phyloP scores from a whole-genome alignment of 2,797 vertebrate genomes.

The Sciurus carolinensis region DNA sequence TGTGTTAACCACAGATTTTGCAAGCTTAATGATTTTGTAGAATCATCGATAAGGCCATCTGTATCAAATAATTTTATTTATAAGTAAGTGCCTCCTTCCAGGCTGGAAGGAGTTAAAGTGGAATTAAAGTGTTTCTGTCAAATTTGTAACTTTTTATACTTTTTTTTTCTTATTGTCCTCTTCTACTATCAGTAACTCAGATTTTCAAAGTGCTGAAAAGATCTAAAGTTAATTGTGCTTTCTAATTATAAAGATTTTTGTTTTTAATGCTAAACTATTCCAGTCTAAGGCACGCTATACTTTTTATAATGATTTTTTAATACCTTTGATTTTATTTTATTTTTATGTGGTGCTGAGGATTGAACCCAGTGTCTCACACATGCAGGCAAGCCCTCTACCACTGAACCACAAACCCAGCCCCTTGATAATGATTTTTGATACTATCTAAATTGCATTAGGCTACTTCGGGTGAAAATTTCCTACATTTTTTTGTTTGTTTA shows the following conservation, averaged over 20 bases:
- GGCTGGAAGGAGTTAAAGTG: background rate
- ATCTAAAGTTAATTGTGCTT: background rate
- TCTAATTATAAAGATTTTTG: background rate
- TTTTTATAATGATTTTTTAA: background rate
- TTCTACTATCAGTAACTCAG: background rate
- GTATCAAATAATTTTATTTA: background rate
- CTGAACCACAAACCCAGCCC: too few relatives aligned
- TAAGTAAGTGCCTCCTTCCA: conserved; percentile 2
- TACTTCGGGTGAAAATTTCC: background rate
- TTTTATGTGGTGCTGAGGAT: too few relatives aligned
- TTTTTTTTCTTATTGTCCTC: conserved; percentile 43
- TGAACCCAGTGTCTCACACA: background rate
- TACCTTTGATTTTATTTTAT: too few relatives aligned
- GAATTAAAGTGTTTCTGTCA: conserved; percentile 27
- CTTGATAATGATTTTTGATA: conserved; percentile 33
- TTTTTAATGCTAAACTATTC: background rate
- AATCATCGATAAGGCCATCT: background rate
- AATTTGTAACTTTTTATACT: conserved; percentile 42
- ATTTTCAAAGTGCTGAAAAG: conserved; percentile 25
- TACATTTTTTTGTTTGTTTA: too few relatives aligned
- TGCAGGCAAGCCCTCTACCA: background rate
- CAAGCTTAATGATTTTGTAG: conserved; percentile 17
- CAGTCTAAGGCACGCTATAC: background rate
- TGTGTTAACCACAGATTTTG: conserved; percentile 27
- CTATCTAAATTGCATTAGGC: background rate